Percentiles rank a stretch among this genome's conserved stretches.
These are phyloP conservation scores for Xestia xanthographa DNA, from an alignment of 2,888 invertebrate species.

Conservation along the genomic window DNA sequence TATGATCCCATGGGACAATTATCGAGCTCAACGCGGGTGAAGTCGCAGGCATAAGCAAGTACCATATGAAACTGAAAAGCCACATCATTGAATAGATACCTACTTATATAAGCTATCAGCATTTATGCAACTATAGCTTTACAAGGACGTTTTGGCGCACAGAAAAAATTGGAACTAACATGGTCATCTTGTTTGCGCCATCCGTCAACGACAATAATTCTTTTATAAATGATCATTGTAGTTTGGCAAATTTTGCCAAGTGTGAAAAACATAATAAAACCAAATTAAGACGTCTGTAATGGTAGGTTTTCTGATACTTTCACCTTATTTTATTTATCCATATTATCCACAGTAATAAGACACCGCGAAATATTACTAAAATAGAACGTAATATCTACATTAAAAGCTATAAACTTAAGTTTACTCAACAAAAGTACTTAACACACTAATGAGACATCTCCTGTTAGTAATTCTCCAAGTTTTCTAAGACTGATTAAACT, in stretches of 20 bases:
- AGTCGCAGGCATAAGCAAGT: not conserved
- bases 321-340: not conserved
- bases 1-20: too few relatives aligned
- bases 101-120: too few relatives aligned
- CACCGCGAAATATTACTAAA: not conserved
- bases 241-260: not conserved
- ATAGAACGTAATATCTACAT: not conserved
- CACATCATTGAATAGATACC: not conserved
- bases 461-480: slow-evolving; percentile 4
- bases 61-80: not conserved
- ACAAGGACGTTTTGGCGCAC: not conserved
- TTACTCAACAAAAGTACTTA: not conserved
- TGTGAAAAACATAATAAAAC: not conserved
- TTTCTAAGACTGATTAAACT: slow-evolving; percentile 29
- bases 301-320: not conserved
- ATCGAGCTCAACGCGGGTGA: too few relatives aligned
- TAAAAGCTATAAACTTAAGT: not conserved
- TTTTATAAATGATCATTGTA: not conserved
- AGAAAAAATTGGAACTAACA: not conserved
- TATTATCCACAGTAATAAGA: not conserved
- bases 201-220: not conserved
- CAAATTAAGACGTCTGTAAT: not conserved
- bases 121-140: not conserved
- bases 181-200: not conserved
- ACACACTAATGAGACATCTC: slow-evolving; percentile 3